Base-by-base conservation (phyloP, 1,140 invertebrate species). In the Tigriopus japonicus region DNA sequence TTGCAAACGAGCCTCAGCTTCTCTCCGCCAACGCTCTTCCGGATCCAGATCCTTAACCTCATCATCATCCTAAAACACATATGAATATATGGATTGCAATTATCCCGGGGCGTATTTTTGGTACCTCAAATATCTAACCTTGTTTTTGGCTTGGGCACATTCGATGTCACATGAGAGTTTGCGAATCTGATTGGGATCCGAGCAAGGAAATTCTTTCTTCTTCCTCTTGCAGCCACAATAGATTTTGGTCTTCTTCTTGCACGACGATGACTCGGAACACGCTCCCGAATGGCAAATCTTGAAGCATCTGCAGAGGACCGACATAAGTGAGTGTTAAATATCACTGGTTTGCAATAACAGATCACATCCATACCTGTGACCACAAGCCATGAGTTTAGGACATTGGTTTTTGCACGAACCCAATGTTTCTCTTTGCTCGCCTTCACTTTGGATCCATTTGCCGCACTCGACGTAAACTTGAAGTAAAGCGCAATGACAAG, bases 351-450 rank as follows among this genome's bases (percentile, higher is more conserved):
- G n/a, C n/a, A n/a, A n/a, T n/a, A n/a, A n/a, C n/a, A n/a, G n/a
- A n/a, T n/a, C n/a, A n/a, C n/a, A n/a, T n/a, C n/a, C n/a, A n/a
- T n/a, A 94, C 13, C 81, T 77, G 73, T 91, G 87, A 14, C 76
- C 73, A 70, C 79, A 81, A 0, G 69, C 49, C 64, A 78, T 68
- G 76, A 78, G 66, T 73, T 83, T 87, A 1, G 87, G 82, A 69
- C 91, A 95, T 62, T 84, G 85, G 69, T 87, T 87, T 52, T 81
- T 80, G 69, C 87, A 91, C 61, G 79, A 81, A 24, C 81, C 73
- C 63, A 83, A 69, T 63, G 73, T 69, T 45, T 76, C 70, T 35
- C 75, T 77, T 35, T 71, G 64, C 5, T 79, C 68, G 6, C 65
- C 62, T 5, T 71, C 74, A 1, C 77, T 72, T 13, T 70, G 69